phyloP scores from a whole-genome alignment of 2,888 invertebrate genomes.

The Cephus runcator region DNA sequence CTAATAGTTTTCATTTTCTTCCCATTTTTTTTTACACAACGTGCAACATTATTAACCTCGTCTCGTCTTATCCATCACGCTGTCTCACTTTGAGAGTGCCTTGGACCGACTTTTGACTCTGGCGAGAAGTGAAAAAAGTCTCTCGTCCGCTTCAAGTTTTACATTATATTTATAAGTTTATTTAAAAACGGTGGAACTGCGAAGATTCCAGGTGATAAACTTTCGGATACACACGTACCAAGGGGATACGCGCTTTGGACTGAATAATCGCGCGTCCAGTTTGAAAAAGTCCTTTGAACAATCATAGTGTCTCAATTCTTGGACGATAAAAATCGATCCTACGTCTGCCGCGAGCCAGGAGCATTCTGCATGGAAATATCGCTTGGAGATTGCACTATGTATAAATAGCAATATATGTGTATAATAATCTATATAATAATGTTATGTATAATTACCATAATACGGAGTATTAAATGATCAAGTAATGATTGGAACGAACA shows the following conservation, averaged over 20 bases:
- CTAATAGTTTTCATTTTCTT: background rate
- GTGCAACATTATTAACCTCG: background rate
- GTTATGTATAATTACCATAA: slow-evolving; percentile 32
- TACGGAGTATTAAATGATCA: slow-evolving; percentile 24
- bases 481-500: background rate
- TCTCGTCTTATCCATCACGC: background rate
- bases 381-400: slow-evolving; percentile 50
- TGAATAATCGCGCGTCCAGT: background rate
- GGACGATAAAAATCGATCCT: background rate
- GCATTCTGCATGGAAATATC: slow-evolving; percentile 41
- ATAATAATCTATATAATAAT: slow-evolving; percentile 33
- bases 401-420: slow-evolving; percentile 47
- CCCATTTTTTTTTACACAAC: background rate
- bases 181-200: background rate
- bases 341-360: background rate
- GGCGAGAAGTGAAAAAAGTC: background rate
- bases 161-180: background rate
- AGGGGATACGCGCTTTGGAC: background rate
- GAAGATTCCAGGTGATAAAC: background rate
- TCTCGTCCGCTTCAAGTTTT: background rate
- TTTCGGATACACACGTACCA: background rate
- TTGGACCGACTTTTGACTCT: background rate
- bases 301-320: background rate
- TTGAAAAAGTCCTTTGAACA: background rate
- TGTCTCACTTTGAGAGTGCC: background rate